Conservation (phyloP, 2,797 vertebrate species). For the Periparus ater region DNA sequence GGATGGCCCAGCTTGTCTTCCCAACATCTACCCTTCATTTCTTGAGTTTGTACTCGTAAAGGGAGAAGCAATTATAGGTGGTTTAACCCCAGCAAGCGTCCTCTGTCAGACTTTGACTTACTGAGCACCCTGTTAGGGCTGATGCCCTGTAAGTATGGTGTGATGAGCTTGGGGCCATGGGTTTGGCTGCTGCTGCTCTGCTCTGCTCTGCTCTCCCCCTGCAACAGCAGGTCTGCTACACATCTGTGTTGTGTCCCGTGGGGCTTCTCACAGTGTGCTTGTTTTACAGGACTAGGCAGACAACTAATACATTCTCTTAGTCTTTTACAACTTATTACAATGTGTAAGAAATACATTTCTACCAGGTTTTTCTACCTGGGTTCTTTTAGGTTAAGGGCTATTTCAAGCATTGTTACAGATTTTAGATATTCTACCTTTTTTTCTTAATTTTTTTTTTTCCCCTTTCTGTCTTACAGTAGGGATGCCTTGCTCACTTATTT, state of each 20-base stretch:
- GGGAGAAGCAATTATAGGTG: neutral
- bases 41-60: neutral
- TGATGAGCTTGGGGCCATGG: rapidly evolving
- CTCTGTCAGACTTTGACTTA: neutral
- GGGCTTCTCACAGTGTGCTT: rapidly evolving
- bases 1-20: neutral
- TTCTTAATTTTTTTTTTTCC: too few relatives aligned
- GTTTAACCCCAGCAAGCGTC: neutral
- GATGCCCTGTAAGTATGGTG: rapidly evolving
- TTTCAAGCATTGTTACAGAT: neutral
- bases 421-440: neutral
- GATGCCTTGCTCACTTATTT: neutral
- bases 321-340: neutral
- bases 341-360: neutral
- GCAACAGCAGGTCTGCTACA: neutral
- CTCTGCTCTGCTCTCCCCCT: neutral
- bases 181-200: neutral
- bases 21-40: neutral
- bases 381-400: neutral
- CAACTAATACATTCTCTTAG: neutral
- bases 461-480: neutral
- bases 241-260: rapidly evolving
- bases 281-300: neutral
- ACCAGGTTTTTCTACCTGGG: neutral
- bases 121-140: neutral